phyloP scores from a whole-genome alignment of 1,140 invertebrate genomes.

The Brachionus koreanus region DNA sequence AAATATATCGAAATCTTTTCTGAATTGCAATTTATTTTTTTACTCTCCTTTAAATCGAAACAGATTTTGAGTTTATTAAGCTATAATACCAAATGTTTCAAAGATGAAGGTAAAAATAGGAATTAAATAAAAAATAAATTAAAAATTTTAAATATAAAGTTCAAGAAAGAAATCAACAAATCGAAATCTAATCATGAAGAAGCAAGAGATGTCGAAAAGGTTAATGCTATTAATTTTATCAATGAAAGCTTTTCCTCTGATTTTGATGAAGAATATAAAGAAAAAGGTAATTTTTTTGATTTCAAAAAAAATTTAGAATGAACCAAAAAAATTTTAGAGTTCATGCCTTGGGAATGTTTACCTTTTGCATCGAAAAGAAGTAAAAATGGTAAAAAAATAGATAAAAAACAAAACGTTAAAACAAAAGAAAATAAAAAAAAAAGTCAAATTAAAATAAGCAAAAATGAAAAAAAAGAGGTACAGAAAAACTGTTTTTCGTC shows the following conservation, averaged over 20 bases:
- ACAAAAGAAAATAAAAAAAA: background rate
- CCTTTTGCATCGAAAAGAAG: conserved; percentile 27
- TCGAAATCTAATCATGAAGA: background rate
- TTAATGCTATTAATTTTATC: background rate
- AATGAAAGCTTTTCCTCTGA: background rate
- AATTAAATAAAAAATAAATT: too few species aligned
- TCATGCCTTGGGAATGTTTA: conserved; percentile 33
- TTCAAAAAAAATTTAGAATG: background rate
- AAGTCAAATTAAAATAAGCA: background rate
- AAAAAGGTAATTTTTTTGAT: background rate
- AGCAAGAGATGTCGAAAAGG: background rate
- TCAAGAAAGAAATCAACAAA: background rate
- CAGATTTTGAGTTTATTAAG: too few species aligned
- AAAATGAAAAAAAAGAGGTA: background rate
- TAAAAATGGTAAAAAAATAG: background rate
- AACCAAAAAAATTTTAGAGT: background rate
- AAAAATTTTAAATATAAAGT: too few species aligned
- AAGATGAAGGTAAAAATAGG: too few species aligned
- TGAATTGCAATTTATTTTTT: background rate
- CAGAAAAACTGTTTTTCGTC: background rate
- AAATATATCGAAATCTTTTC: background rate
- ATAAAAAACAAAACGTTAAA: conserved; percentile 10
- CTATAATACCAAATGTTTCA: too few species aligned
- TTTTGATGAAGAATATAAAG: background rate
- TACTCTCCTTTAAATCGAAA: too few species aligned